These are phyloP conservation scores for Troides aeacus DNA, from an alignment of 2,888 invertebrate genomes.

Conservation along the genomic window DNA sequence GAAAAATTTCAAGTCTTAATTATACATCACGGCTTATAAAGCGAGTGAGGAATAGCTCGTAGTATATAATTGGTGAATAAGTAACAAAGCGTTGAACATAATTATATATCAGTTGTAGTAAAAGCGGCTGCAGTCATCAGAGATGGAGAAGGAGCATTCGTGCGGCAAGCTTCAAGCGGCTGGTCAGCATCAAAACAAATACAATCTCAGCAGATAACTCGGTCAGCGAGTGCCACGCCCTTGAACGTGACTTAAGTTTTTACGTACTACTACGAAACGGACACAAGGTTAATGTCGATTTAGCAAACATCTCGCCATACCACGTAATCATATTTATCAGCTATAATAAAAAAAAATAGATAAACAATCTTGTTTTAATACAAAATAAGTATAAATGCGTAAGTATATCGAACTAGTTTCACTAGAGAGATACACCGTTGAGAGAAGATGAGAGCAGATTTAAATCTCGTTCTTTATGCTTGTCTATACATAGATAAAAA, in stretches of 20 bases:
- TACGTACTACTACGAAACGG: conserved; percentile 24
- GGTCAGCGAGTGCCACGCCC: conserved; percentile 62
- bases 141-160: conserved; percentile 2
- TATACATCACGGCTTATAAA: too few relatives aligned
- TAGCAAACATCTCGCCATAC: neutral
- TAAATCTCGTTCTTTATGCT: too few relatives aligned
- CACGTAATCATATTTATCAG: too few relatives aligned
- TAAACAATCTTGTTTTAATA: too few relatives aligned
- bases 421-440: too few relatives aligned
- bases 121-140: neutral
- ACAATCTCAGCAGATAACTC: conserved; percentile 40
- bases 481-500: too few relatives aligned
- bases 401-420: too few relatives aligned
- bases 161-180: conserved; percentile 11
- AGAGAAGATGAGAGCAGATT: too few relatives aligned
- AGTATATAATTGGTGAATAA: neutral
- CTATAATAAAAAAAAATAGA: too few relatives aligned
- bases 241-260: conserved; percentile 61
- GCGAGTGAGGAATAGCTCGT: too few relatives aligned
- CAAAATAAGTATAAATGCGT: too few relatives aligned
- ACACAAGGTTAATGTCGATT: conserved; percentile 24
- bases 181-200: conserved; percentile 27
- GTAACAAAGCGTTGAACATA: neutral
- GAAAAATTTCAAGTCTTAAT: too few relatives aligned
- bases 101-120: neutral